Percentiles rank a stretch among this genome's conserved stretches.
Conservation (phyloP, 2,888 invertebrate species). For the Drosophila leonis region DNA sequence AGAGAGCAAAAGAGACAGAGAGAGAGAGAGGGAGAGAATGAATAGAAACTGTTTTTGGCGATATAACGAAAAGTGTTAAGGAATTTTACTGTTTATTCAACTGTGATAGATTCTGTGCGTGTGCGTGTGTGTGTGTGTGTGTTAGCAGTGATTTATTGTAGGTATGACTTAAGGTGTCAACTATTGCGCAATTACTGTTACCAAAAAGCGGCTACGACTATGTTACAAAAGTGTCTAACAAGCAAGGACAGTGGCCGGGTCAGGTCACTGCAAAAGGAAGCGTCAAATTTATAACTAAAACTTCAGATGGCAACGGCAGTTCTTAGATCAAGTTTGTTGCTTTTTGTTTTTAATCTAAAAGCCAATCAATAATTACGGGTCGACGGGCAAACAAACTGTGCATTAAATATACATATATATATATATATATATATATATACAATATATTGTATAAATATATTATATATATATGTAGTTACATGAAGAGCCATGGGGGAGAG, state of each 20-base stretch:
- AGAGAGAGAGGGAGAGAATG: not conserved
- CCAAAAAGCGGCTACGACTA: slow-evolving; percentile 8
- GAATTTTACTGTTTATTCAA: slow-evolving; percentile 9
- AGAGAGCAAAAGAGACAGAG: not conserved
- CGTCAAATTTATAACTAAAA: not conserved
- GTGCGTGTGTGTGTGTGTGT: slow-evolving; percentile 3
- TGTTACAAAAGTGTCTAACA: not conserved
- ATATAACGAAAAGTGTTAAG: slow-evolving; percentile 1
- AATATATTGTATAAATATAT: not conserved
- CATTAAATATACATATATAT: slow-evolving; percentile 26
- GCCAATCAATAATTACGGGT: slow-evolving; percentile 11
- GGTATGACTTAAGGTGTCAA: not conserved
- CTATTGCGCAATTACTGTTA: slow-evolving; percentile 11
- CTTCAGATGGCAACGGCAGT: not conserved
- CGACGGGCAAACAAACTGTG: slow-evolving; percentile 45
- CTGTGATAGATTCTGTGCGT: slow-evolving; percentile 5
- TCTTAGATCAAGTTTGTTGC: not conserved
- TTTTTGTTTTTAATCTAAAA: not conserved
- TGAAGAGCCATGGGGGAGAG: not conserved
- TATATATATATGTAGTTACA: slow-evolving; percentile 10
- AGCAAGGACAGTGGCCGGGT: slow-evolving; percentile 1
- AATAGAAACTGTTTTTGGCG: not conserved
- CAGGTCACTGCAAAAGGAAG: not conserved
- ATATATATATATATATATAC: slow-evolving; percentile 11
- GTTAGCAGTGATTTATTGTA: slow-evolving; percentile 1